phyloP scores from a whole-genome alignment of 2,888 invertebrate genomes.

The Protodeltote pygarga region DNA sequence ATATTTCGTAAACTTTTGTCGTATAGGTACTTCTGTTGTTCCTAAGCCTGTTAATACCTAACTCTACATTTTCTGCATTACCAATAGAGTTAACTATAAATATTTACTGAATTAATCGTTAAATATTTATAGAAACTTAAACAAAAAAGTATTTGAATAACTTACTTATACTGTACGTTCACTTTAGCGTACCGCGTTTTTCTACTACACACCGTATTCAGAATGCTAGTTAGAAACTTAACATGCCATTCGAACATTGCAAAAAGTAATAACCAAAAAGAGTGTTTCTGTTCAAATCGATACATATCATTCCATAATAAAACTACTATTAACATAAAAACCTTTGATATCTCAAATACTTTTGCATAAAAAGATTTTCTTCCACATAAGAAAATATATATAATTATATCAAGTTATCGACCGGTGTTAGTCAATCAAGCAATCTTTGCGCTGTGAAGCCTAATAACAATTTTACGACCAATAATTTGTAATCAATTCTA shows the following conservation, averaged over 20 bases:
- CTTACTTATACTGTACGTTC: conserved; percentile 17
- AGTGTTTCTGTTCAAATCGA: conserved; percentile 11
- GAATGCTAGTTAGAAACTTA: conserved; percentile 7
- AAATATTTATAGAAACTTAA: conserved; percentile 14
- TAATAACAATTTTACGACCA: too few species aligned
- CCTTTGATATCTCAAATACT: background rate
- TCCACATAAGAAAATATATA: background rate
- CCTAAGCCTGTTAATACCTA: background rate
- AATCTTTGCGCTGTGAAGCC: background rate
- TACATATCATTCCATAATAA: conserved; percentile 9
- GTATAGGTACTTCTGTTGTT: too few species aligned
- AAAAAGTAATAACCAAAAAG: conserved; percentile 30
- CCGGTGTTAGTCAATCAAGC: background rate
- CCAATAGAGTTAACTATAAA: conserved; percentile 12
- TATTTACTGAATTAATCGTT: conserved; percentile 19
- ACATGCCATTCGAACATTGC: conserved; percentile 10
- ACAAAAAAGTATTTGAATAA: conserved; percentile 24
- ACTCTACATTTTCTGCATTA: background rate
- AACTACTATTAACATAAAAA: background rate
- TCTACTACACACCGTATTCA: conserved; percentile 30
- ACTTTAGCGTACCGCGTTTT: conserved; percentile 5
- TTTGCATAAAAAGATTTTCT: conserved; percentile 3
- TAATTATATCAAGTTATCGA: background rate
- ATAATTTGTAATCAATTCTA: too few species aligned
- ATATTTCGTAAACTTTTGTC: too few species aligned